phyloP scores from a whole-genome alignment of 2,888 invertebrate genomes.

The Caenorhabditis angaria region DNA sequence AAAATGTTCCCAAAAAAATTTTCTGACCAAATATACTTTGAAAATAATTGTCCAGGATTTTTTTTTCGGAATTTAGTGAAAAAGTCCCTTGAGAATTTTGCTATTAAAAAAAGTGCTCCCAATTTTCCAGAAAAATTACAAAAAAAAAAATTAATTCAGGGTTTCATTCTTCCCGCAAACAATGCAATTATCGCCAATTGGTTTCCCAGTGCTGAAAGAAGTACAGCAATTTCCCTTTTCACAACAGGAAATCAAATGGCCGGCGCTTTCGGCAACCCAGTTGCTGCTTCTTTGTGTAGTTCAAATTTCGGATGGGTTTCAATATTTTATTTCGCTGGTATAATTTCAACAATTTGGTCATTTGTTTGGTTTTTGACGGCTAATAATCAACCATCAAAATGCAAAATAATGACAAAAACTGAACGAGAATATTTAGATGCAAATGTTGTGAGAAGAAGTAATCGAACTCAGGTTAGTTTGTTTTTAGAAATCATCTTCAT shows the following conservation, averaged over 20 bases:
- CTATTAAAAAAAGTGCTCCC: neutral
- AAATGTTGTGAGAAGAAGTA: conserved; percentile 40
- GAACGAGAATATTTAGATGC: conserved; percentile 47
- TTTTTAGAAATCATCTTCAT: conserved; percentile 8
- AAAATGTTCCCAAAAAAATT: neutral
- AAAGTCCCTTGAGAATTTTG: neutral
- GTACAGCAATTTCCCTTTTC: conserved; percentile 58
- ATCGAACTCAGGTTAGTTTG: conserved; percentile 31
- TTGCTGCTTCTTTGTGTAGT: conserved; percentile 58
- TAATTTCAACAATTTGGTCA: conserved; percentile 41
- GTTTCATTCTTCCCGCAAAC: conserved; percentile 60
- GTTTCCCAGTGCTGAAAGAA: conserved; percentile 61
- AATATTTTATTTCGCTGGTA: conserved; percentile 61
- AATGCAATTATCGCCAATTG: conserved; percentile 63
- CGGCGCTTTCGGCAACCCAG: conserved; percentile 54
- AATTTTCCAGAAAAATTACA: no score
- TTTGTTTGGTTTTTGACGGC: conserved; percentile 41
- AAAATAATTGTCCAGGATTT: no score
- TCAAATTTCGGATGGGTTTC: conserved; percentile 58
- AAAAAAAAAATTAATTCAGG: no score
- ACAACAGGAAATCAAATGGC: conserved; percentile 62
- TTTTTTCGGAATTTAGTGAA: no score
- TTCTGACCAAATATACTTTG: no score
- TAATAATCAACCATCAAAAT: conserved; percentile 49
- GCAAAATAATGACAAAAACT: conserved; percentile 48